A percentile compares a stretch with the other conserved stretches of the same genome.
Evolutionary conservation across 2,797 vertebrate species (phyloP).

Genomic region (Coregonus suidteri): DNA sequence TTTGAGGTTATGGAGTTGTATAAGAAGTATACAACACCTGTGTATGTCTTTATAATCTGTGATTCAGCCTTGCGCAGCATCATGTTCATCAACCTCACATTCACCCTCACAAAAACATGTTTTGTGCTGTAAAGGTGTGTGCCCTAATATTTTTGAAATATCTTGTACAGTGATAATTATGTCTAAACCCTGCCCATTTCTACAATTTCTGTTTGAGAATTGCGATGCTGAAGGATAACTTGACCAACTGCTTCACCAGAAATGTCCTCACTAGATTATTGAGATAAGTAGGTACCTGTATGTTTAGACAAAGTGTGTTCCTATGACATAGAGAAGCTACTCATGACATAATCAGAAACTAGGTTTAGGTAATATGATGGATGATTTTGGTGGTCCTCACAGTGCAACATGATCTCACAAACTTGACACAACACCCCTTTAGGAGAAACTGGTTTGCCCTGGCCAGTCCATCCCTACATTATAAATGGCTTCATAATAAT

Average conservation of each 20-base stretch:
- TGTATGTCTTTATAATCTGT: background rate
- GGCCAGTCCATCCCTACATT: constrained; percentile 41
- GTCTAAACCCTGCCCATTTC: too few relatives aligned
- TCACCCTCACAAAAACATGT: background rate
- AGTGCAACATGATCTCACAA: background rate
- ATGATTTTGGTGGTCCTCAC: constrained; percentile 69
- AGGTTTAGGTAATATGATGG: constrained; percentile 74
- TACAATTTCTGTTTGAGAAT: background rate
- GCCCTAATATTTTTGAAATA: too few relatives aligned
- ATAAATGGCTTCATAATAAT: constrained; percentile 76
- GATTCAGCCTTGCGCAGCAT: background rate
- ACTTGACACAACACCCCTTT: constrained; percentile 47
- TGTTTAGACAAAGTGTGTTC: constrained; percentile 16
- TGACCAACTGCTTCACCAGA: constrained; percentile 2
- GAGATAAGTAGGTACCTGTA: constrained; percentile 3
- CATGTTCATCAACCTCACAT: background rate
- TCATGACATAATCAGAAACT: constrained; percentile 74
- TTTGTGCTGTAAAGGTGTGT: too few relatives aligned
- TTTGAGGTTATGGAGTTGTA: background rate
- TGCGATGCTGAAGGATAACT: background rate
- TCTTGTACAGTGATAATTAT: too few relatives aligned
- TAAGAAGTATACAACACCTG: background rate
- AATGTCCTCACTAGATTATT: background rate
- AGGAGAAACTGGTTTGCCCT: constrained; percentile 62
- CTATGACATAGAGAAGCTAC: constrained; percentile 50